Conservation (phyloP, 2,888 invertebrate genomes). For the Ischnura elegans region DNA sequence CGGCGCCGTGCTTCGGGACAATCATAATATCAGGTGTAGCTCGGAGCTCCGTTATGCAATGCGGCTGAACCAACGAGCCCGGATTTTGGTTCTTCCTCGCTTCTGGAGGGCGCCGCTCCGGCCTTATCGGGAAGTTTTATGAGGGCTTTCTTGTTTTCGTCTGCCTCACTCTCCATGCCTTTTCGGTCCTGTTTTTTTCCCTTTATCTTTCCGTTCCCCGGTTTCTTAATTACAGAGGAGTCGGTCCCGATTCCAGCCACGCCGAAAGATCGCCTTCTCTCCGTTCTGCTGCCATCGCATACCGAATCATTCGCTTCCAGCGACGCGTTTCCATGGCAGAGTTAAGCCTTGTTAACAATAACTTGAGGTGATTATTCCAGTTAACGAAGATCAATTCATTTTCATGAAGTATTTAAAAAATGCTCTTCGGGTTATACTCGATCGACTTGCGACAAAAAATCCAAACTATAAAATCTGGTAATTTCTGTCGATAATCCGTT, state of each 20-base stretch:
- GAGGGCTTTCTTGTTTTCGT: not conserved
- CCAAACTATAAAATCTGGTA: no score
- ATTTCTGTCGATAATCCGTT: no score
- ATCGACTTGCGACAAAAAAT: no score
- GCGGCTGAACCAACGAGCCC: not conserved
- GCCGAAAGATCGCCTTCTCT: not conserved
- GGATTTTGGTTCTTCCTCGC: not conserved
- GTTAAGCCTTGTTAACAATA: no score
- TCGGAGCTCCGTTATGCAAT: not conserved
- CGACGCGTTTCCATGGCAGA: no score
- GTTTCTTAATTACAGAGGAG: not conserved
- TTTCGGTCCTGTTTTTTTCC: not conserved
- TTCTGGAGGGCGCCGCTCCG: not conserved
- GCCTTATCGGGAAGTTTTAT: slow-evolving; percentile 28
- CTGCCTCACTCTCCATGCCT: not conserved
- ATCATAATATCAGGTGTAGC: no score
- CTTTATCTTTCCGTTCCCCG: not conserved
- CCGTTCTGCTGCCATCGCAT: no score
- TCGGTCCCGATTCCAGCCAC: not conserved
- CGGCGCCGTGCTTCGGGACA: not conserved
- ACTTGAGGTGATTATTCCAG: no score
- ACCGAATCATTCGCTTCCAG: no score
- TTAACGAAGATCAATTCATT: no score
- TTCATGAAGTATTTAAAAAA: no score
- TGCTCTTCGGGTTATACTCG: no score